Evolutionary conservation across 2,888 invertebrate genomes (phyloP).

Genomic region (Athetis lepigone): DNA sequence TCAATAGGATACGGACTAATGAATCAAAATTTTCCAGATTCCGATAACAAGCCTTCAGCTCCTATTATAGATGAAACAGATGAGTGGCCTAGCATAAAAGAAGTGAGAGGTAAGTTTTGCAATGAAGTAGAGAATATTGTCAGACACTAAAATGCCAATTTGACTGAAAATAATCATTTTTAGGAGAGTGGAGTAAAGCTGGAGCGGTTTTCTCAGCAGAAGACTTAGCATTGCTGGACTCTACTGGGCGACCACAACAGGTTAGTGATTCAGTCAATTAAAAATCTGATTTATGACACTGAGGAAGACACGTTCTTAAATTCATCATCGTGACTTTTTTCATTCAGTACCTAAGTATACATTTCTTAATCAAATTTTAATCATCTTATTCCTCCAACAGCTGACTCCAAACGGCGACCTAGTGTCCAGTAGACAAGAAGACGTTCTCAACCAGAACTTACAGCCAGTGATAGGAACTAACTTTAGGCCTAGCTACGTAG

Average conservation of each 20-base stretch:
- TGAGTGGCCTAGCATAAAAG: conserved; percentile 88
- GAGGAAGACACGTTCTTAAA: too few relatives aligned
- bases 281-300: too few relatives aligned
- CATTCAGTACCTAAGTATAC: not conserved
- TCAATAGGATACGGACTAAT: conserved; percentile 14
- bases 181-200: conserved; percentile 86
- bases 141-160: not conserved
- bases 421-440: conserved; percentile 80
- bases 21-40: conserved; percentile 70
- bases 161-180: conserved; percentile 15
- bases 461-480: conserved; percentile 76
- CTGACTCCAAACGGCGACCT: conserved; percentile 80
- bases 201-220: conserved; percentile 88
- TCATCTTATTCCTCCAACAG: conserved; percentile 66
- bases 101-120: conserved; percentile 79
- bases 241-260: conserved; percentile 82
- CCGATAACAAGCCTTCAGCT: conserved; percentile 77
- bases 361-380: not conserved
- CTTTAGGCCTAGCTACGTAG: conserved; percentile 85
- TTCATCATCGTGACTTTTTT: too few relatives aligned
- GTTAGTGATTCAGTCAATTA: conserved; percentile 65
- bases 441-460: conserved; percentile 83
- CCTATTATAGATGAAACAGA: conserved; percentile 79
- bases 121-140: not conserved
- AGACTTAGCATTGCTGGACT: conserved; percentile 85